Base-by-base conservation (phyloP, 2,113 vertebrate species). In the Hiodon alosoides region DNA sequence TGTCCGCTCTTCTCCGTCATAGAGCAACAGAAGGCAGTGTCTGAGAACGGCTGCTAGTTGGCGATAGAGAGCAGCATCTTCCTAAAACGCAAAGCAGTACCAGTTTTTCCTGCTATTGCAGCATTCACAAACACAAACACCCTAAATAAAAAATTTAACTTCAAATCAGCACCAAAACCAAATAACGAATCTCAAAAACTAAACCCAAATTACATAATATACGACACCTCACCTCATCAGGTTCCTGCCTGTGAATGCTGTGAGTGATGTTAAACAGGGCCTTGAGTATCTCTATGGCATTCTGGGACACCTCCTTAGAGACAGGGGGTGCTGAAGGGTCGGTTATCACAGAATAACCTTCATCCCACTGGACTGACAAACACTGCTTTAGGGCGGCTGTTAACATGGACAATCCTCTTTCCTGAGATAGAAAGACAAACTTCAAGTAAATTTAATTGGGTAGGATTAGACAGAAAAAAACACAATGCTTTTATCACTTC, bases 221-320 rank as follows among this genome's bases (percentile, higher is more conserved):
- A n/a, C n/a, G 7, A 46, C 51, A 1, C 17, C 3, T 78, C 53
- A 89, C 90, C 86, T 91, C 90, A 52, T 84, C 86, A 0, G 87
- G 90, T 67, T 87, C 86, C 77, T 88, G 85, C 67, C 87, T 82
- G 84, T 85, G 88, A 57, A 68, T 78, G 76, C 85, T 87, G 82
- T 82, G 81, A 5, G 87, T 91, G 80, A 92, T 84, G 77, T 89
- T 91, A 79, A 92, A 91, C 78, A 92, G 85, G 76, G 87, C 87
- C 83, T 92, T 92, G 65, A 91, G 88, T 69, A 91, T 87, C 80
- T 92, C 90, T 46, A 80, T 77, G 55, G 83, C 68, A 0, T 80
- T 81, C 76, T 91, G 88, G 11, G 86, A 88, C 53, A 82, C 82
- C 8, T 91, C 86, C 77, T 80, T 84, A n/a, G 85, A 85, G 71